A percentile compares a stretch with the other conserved stretches of the same genome.
Evolutionary conservation across 2,113 vertebrate species (phyloP).

Genomic region (Daphoenositta chrysoptera): DNA sequence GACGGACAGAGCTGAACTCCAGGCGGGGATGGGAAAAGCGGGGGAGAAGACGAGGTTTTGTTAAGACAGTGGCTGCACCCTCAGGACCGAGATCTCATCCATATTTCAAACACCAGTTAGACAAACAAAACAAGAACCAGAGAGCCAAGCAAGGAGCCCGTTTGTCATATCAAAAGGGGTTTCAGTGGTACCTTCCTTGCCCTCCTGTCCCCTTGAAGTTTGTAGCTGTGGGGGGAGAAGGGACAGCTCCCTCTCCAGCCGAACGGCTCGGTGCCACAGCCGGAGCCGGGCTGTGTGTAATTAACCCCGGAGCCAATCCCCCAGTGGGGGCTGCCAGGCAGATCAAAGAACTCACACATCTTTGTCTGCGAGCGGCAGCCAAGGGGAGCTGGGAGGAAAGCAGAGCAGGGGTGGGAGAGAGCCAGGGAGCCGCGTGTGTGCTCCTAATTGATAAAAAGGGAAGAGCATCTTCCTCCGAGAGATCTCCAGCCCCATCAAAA

Average conservation of each 20-base stretch:
- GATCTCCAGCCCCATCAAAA: conserved; percentile 57
- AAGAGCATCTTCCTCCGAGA: conserved; percentile 43
- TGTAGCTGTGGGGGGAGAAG: conserved; percentile 33
- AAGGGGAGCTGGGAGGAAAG: conserved; percentile 46
- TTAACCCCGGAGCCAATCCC: conserved; percentile 72
- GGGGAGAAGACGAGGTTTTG: background rate
- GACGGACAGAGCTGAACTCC: background rate
- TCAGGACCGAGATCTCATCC: conserved; percentile 56
- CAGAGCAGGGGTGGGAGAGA: conserved; percentile 49
- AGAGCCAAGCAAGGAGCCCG: conserved; percentile 62
- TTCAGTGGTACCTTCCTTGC: conserved; percentile 60
- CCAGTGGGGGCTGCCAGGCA: conserved; percentile 68
- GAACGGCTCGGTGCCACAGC: conserved; percentile 53
- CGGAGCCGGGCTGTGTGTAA: conserved; percentile 60
- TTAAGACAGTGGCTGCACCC: conserved; percentile 5
- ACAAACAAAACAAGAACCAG: conserved; percentile 73
- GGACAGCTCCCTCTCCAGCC: conserved; percentile 50
- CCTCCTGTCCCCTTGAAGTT: conserved; percentile 70
- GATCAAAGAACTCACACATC: conserved; percentile 72
- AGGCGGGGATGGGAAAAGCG: background rate
- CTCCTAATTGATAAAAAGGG: conserved; percentile 66
- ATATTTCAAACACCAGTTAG: conserved; percentile 69
- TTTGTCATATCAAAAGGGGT: conserved; percentile 75
- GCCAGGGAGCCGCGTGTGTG: background rate
- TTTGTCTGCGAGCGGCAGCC: conserved; percentile 66